phyloP scores from a whole-genome alignment of 64 coral and sea anemone species.

The Pachyseris speciosa region DNA sequence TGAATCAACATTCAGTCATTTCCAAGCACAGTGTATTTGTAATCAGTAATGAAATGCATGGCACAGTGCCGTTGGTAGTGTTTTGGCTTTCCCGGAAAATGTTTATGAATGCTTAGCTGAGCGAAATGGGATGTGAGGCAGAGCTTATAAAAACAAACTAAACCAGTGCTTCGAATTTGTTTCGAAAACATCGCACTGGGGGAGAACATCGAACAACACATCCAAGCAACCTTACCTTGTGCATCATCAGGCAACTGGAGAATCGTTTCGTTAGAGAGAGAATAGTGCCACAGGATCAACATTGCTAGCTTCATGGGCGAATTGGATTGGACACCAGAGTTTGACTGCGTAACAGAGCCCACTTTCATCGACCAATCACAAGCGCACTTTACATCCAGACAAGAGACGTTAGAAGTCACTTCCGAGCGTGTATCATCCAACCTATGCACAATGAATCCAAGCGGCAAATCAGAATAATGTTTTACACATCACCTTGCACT shows the following conservation, averaged over 20 bases:
- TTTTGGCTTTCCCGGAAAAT: too few species aligned
- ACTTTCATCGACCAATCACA: constrained; percentile 43
- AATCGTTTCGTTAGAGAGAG: background rate
- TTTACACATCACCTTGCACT: background rate
- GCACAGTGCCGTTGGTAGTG: too few species aligned
- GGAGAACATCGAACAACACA: too few species aligned
- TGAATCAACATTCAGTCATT: too few species aligned
- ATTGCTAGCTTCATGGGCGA: background rate
- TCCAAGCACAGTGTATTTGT: too few species aligned
- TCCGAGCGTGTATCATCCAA: background rate
- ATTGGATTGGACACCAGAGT: background rate
- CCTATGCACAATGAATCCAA: background rate
- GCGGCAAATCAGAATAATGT: background rate
- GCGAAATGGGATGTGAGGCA: too few species aligned
- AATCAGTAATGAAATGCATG: too few species aligned
- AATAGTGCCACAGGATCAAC: constrained; percentile 14
- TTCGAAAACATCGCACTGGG: too few species aligned
- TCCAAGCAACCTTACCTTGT: constrained; percentile 4
- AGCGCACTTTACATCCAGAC: background rate
- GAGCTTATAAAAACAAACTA: too few species aligned
- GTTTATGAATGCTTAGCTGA: too few species aligned
- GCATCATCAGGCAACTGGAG: background rate
- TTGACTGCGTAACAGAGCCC: background rate
- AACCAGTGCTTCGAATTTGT: too few species aligned
- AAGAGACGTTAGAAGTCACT: background rate